Percentiles rank a stretch among this genome's conserved stretches.
These are phyloP conservation scores for Rhabdornis inornatus DNA, from an alignment of 2,113 vertebrate genomes.

Conservation along the genomic window DNA sequence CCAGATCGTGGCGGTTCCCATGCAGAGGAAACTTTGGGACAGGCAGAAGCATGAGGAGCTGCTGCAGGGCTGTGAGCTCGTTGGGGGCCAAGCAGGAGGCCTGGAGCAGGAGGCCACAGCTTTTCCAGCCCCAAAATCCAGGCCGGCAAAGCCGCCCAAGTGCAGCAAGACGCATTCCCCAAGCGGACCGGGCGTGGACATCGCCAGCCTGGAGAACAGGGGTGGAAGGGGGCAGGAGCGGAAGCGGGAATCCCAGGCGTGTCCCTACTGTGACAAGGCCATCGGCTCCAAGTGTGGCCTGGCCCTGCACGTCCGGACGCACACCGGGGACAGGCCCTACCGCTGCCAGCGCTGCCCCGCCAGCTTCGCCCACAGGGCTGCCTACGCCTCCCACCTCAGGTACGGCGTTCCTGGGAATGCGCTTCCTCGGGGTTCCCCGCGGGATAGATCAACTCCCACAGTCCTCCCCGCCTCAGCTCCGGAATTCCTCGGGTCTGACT, in stretches of 20 bases:
- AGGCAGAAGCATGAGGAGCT: background rate
- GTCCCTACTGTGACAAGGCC: slow-evolving; percentile 49
- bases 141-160: background rate
- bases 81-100: background rate
- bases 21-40: slow-evolving; percentile 50
- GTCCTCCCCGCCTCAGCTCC: background rate
- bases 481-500: background rate
- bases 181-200: fast-evolving
- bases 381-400: slow-evolving; percentile 59
- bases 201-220: fast-evolving
- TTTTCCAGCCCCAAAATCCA: background rate
- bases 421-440: fast-evolving
- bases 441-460: fast-evolving
- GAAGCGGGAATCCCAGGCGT: background rate
- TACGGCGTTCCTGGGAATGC: background rate
- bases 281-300: slow-evolving; percentile 39
- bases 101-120: background rate
- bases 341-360: background rate
- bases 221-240: background rate
- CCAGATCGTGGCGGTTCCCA: background rate
- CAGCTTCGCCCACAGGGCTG: slow-evolving; percentile 61
- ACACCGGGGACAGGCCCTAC: slow-evolving; percentile 29
- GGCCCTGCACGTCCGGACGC: background rate
- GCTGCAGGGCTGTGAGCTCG: background rate
- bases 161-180: background rate